These are phyloP conservation scores for Ectropis grisescens DNA, from an alignment of 1,140 invertebrate species.

Conservation along the genomic window DNA sequence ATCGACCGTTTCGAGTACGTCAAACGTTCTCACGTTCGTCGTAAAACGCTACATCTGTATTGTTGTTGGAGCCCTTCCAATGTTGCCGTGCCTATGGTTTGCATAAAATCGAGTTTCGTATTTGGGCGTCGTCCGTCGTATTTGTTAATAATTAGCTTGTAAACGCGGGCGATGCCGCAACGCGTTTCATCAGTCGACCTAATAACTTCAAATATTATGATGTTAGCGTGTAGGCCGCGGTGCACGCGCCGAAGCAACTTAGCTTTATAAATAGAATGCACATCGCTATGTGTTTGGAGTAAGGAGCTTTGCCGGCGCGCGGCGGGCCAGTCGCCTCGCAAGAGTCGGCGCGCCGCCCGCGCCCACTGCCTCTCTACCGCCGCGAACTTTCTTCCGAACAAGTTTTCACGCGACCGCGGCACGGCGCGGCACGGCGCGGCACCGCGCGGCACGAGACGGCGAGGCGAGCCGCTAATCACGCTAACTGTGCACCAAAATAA, in stretches of 20 bases:
- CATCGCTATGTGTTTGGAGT: slow-evolving; percentile 51
- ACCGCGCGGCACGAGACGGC: background rate
- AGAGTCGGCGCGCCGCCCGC: slow-evolving; percentile 45
- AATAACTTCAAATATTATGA: slow-evolving; percentile 57
- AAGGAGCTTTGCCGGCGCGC: slow-evolving; percentile 51
- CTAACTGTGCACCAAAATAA: slow-evolving; percentile 66
- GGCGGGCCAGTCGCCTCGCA: slow-evolving; percentile 48
- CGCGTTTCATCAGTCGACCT: slow-evolving; percentile 41
- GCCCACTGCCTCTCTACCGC: slow-evolving; percentile 3
- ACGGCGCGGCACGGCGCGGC: slow-evolving; percentile 12
- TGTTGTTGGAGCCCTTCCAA: slow-evolving; percentile 39
- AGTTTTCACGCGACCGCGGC: background rate
- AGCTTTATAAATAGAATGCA: slow-evolving; percentile 63
- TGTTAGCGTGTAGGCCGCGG: slow-evolving; percentile 32
- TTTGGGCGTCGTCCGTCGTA: too few relatives aligned
- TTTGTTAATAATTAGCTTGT: too few relatives aligned
- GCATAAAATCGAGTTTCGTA: too few relatives aligned
- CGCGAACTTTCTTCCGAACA: slow-evolving; percentile 8
- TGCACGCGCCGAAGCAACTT: slow-evolving; percentile 52
- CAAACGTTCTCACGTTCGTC: slow-evolving; percentile 20
- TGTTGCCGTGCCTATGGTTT: slow-evolving; percentile 16
- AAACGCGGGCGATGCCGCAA: slow-evolving; percentile 8
- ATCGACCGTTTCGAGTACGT: background rate
- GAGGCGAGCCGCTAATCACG: slow-evolving; percentile 27
- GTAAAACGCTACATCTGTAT: slow-evolving; percentile 29